A percentile compares a stretch with the other conserved stretches of the same genome.
These are phyloP conservation scores for Platorchestia sp. DNA, from an alignment of 1,140 invertebrate genomes.

Conservation along the genomic window DNA sequence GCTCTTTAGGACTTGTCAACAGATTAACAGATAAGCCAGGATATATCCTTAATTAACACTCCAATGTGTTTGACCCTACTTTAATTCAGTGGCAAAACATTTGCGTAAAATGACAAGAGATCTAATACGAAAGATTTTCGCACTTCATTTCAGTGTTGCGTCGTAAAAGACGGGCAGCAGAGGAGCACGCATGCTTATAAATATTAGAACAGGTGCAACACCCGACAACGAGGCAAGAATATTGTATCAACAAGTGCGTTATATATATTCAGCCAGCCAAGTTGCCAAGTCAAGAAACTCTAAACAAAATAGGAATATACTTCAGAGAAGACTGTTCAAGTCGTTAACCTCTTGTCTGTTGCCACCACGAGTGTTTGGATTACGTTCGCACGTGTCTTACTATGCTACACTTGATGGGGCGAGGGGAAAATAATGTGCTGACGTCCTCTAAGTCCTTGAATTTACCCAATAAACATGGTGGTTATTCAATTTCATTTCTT, in stretches of 20 bases:
- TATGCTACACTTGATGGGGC: not conserved
- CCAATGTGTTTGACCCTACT: not conserved
- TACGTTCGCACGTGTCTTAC: not conserved
- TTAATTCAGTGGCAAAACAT: not conserved
- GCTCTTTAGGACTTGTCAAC: too few species aligned
- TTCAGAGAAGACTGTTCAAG: not conserved
- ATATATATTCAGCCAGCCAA: not conserved
- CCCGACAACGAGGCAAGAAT: not conserved
- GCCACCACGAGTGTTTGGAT: not conserved
- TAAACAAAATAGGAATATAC: not conserved
- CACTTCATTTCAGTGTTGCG: not conserved
- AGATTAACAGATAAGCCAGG: too few species aligned
- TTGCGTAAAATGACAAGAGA: not conserved
- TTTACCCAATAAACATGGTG: not conserved
- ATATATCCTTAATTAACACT: too few species aligned
- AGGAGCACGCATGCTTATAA: not conserved
- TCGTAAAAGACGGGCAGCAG: not conserved
- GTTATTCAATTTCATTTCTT: not conserved
- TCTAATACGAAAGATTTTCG: not conserved
- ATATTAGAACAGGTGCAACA: not conserved
- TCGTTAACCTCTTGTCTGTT: not conserved
- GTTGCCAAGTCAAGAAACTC: not conserved
- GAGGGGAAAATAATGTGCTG: not conserved
- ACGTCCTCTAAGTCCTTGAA: not conserved
- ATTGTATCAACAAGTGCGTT: not conserved